Evolutionary conservation across 2,888 invertebrate genomes (phyloP).

Genomic region (Tenthredo livida): DNA sequence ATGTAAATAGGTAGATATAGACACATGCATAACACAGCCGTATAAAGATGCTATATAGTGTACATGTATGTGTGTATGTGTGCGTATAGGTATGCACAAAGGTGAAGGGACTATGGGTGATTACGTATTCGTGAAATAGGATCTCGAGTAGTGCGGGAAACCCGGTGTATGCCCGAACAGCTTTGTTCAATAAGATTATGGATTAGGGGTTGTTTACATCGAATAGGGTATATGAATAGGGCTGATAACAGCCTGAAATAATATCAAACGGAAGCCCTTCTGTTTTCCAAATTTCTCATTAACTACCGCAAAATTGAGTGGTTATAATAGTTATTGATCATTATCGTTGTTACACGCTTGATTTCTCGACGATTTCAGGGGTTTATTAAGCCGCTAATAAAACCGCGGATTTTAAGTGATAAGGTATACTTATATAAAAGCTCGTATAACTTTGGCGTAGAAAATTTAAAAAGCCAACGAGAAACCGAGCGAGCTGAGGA

Average conservation of each 20-base stretch:
- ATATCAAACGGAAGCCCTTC: conserved; percentile 5
- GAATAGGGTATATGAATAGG: not conserved
- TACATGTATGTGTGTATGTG: too few relatives aligned
- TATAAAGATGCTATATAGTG: not conserved
- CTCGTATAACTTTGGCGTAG: too few relatives aligned
- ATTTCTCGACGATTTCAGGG: not conserved
- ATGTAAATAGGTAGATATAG: not conserved
- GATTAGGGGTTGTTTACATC: conserved; percentile 31
- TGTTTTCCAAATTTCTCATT: not conserved
- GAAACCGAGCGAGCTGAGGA: not conserved
- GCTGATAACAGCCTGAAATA: conserved; percentile 25
- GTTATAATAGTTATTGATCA: not conserved
- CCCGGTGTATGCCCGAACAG: conserved; percentile 35
- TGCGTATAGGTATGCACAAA: not conserved
- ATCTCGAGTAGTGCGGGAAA: conserved; percentile 32
- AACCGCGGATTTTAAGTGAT: not conserved
- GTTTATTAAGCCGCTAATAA: not conserved
- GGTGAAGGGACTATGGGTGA: not conserved
- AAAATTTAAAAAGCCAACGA: conserved; percentile 6
- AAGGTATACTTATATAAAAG: too few relatives aligned
- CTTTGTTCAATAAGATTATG: conserved; percentile 45
- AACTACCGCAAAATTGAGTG: not conserved
- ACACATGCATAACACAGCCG: not conserved
- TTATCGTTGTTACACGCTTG: not conserved
- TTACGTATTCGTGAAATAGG: conserved; percentile 41